Evolutionary conservation across 2,113 vertebrate genomes (phyloP), one percentile per base, ranked within the genome.

Genomic region (Oreotragus oreotragus): DNA sequence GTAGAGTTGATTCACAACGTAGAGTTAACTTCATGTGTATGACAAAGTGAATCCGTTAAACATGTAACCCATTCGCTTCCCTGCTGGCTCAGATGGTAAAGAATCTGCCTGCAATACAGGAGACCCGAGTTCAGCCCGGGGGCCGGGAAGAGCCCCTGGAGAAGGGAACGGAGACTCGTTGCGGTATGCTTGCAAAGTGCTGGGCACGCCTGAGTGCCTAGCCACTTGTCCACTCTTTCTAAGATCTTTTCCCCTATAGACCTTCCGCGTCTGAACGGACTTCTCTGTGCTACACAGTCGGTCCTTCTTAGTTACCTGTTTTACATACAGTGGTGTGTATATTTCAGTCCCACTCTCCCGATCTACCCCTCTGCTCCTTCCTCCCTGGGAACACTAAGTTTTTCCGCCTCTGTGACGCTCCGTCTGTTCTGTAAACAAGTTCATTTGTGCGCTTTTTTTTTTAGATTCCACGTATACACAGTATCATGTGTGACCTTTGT

Each of bases 221-320:
- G 6, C 23, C 23, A 2, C 23, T 12, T 2, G 3, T 49, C 28
- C 77, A 1, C 77, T 49, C 45, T 80, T 33, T 47, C 5, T 30
- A 6, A 80, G 17, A 0, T 3, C 16, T 3, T 33, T 12, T 19
- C 77, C 16, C 28, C 28, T 17, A 1, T 2, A 49, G 16, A 27
- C 28, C 45, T 12, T 33, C 12, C 12, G 77, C 19, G 28, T 49
- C 2, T 30, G 77, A 12, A 7, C 1, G 12, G 45, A 33, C 45
- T 1, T 21, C 28, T 28, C 77, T 80, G 77, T 3, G 28, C 77
- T 3, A 0, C 0, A 77, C 27, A 11, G 27, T 0, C 10, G 76
- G 76, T 5, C 43, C 43, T 77, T 47, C 1, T 2, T 1, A 0
- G 14, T 9, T 5, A 16, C 0, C 73, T 28, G 23, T 4, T 1